Base-by-base conservation (phyloP, 2,888 invertebrate species). In the Chaitophorus viminalis region DNA sequence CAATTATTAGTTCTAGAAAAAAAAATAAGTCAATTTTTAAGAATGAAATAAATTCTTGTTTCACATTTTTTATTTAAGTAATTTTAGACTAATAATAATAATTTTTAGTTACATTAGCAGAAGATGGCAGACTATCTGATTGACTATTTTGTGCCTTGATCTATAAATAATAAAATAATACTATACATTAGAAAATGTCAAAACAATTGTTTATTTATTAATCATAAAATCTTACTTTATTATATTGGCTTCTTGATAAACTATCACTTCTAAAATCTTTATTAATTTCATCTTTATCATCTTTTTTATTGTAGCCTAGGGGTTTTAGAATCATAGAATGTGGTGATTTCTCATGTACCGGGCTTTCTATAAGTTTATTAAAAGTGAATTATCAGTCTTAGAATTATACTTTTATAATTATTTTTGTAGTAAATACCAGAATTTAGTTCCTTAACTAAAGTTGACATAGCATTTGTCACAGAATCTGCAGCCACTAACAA, bases 401-500 rank as follows among this genome's bases (percentile, higher is more conserved):
- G 3, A 65, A 65, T 31, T 31, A 33, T 17, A 4, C n/a, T 65
- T 25, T 68, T 81, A 21, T 1, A 18, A 8, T n/a, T 17, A n/a
- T 29, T 39, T 9, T 39, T 39, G 52, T 60, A 4, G 65, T 21
- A 68, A 75, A 70, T 89, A 90, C 90, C 90, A 83, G 90, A 90
- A 92, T 98, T 98, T 86, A 99, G 94, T 93, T 99, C 99, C 92
- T 97, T 94, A 90, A 99, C 99, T 90, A 99, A 94, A 46, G 97
- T 97, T 65, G 98, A 98, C 98, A 99, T 99, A 89, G 99, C 99
- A 92, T 97, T 97, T 89, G 99, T 98, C 90, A 99, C 98, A 52
- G 97, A 98, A 92, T 99, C 99, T 76, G 99, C 99, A 78, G 99
- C 98, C 91, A 96, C 96, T 90, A 99, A 93, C 87, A 99, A 94